Evolutionary conservation across 2,888 invertebrate species (phyloP).

Genomic region (Polia nebulosa): DNA sequence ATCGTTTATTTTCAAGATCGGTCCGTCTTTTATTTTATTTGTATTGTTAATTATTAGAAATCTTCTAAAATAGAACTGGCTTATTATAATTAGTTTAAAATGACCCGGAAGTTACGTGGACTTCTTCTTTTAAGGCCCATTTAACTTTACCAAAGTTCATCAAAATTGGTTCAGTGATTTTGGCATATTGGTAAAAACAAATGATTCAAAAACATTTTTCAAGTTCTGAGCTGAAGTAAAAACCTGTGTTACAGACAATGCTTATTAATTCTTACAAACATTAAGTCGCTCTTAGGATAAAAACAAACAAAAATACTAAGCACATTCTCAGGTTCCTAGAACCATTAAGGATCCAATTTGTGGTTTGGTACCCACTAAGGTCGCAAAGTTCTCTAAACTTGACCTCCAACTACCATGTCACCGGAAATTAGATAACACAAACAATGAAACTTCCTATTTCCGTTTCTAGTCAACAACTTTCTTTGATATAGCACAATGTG

Average conservation of each 20-base stretch:
- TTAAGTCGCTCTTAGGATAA: neutral
- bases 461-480: conserved; percentile 81
- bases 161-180: neutral
- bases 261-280: too few species aligned
- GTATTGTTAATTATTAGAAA: neutral
- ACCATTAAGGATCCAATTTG: neutral
- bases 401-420: conserved; percentile 75
- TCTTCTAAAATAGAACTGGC: neutral
- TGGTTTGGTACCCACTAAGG: neutral
- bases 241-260: too few species aligned
- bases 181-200: neutral
- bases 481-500: conserved; percentile 69
- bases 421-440: conserved; percentile 76
- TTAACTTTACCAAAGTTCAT: neutral
- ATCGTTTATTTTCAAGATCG: conserved; percentile 57
- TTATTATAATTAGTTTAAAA: neutral
- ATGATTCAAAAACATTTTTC: neutral
- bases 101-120: neutral
- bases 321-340: neutral
- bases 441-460: conserved; percentile 83
- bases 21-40: conserved; percentile 10
- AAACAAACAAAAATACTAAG: neutral
- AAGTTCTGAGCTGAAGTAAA: neutral
- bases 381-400: conserved; percentile 69
- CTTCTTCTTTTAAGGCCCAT: too few species aligned